Base-by-base conservation (phyloP, 2,888 invertebrate species). In the Clivina fossor region DNA sequence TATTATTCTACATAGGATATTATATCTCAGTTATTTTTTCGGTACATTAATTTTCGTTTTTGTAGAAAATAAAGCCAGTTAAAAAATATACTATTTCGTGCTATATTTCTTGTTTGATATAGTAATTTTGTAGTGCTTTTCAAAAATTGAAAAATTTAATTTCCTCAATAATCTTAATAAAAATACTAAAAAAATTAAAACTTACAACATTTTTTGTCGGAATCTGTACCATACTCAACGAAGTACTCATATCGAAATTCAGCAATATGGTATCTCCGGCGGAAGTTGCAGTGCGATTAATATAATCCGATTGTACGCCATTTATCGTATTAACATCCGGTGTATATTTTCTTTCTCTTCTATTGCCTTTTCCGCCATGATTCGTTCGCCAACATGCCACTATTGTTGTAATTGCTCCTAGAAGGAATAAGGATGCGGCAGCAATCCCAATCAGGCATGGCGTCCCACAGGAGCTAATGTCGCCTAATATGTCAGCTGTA, bases 401-500 rank as follows among this genome's bases (percentile, higher is more conserved):
- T 4, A 70, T 63, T 4, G 68, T 60, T 3, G 67, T 67, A 4
- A 70, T 64, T 0, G 68, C 66, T 4, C 66, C 64, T 22, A 66
- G 61, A 4, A 71, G 62, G 60, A 78, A 74, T 7, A 75, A 62
- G 13, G 71, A 68, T 0, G 74, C 76, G 0, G 72, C 72, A 13
- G 72, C 69, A 2, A 77, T 72, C 8, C 76, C 75, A 49, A 76
- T 62, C 59, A 78, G 68, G 59, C 79, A 79, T 1, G 72, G 67
- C 0, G 74, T 71, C 19, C 77, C 78, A 60, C 79, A 79, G 3
- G 65, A 62, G 43, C 64, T 61, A 19, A 30, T 62, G 33, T 66
- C 59, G 47, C 70, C 69, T 62, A 66, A 59, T 49, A 66, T 60
- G 32, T 68, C 67, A 19, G 66, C 69, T 67, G 19, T 3, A 54